Evolutionary conservation across 2,888 invertebrate species (phyloP).

Genomic region (Drosophila birchii): DNA sequence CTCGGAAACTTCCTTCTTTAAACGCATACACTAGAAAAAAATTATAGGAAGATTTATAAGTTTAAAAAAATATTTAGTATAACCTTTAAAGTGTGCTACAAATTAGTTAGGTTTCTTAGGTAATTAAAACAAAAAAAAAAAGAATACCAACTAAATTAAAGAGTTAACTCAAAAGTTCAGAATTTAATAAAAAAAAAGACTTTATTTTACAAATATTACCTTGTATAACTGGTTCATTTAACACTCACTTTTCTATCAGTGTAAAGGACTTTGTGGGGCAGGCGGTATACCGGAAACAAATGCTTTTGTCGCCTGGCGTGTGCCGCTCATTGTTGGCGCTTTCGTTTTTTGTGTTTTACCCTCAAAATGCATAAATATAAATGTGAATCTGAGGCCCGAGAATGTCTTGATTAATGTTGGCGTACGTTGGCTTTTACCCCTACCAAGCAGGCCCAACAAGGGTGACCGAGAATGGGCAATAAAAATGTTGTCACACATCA

Average conservation of each 20-base stretch:
- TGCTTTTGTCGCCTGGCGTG: slow-evolving; percentile 76
- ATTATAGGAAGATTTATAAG: background rate
- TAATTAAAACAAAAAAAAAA: background rate
- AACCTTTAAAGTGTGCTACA: background rate
- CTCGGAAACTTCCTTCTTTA: background rate
- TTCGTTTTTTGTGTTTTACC: slow-evolving; percentile 61
- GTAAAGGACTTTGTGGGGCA: slow-evolving; percentile 12
- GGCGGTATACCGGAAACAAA: slow-evolving; percentile 76
- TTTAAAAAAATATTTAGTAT: background rate
- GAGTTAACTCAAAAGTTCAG: background rate
- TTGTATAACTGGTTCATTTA: no score
- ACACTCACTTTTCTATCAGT: background rate
- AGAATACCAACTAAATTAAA: background rate
- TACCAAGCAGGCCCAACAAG: slow-evolving; percentile 1
- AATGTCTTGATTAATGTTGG: slow-evolving; percentile 79
- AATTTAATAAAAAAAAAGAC: background rate
- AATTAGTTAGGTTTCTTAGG: background rate
- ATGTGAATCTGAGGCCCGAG: slow-evolving; percentile 50
- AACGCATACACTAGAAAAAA: background rate
- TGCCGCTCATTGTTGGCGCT: slow-evolving; percentile 51
- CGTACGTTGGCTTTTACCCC: slow-evolving; percentile 75
- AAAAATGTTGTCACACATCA: slow-evolving; percentile 79
- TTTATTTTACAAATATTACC: background rate
- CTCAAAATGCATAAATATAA: slow-evolving; percentile 73
- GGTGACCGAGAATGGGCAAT: slow-evolving; percentile 49